Conservation (phyloP, 2,888 invertebrate genomes). For the Macrostomum cliftonense region DNA sequence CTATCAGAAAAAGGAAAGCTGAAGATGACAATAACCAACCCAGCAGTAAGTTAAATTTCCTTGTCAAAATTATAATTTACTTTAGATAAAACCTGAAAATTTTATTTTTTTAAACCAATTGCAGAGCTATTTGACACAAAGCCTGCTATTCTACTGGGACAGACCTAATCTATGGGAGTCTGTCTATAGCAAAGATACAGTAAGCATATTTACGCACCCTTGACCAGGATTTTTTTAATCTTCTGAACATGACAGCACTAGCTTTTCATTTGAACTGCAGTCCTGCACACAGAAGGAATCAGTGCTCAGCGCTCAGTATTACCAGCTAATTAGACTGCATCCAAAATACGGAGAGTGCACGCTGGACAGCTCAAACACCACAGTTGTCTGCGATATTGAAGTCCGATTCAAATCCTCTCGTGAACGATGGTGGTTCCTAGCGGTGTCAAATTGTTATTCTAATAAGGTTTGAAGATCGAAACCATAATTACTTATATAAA, state of each 20-base stretch:
- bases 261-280: too few species aligned
- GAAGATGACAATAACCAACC: constrained; percentile 59
- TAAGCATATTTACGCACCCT: constrained; percentile 15
- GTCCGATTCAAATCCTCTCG: constrained; percentile 55
- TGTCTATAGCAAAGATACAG: constrained; percentile 43
- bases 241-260: too few species aligned
- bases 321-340: constrained; percentile 60
- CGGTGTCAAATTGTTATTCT: constrained; percentile 54
- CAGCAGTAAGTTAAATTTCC: constrained; percentile 26
- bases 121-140: constrained; percentile 49
- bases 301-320: constrained; percentile 51
- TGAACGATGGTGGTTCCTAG: constrained; percentile 85
- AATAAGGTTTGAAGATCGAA: too few species aligned
- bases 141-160: constrained; percentile 65
- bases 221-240: constrained; percentile 14
- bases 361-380: constrained; percentile 15
- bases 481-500: too few species aligned
- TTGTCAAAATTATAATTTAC: too few species aligned
- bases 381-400: constrained; percentile 22
- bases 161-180: constrained; percentile 63
- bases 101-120: constrained; percentile 8
- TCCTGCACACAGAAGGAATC: constrained; percentile 55
- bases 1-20: constrained; percentile 62
- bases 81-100: too few species aligned
- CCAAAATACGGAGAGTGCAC: constrained; percentile 20